Conservation (phyloP, 2,797 vertebrate species). For the Steatocranus sp. region DNA sequence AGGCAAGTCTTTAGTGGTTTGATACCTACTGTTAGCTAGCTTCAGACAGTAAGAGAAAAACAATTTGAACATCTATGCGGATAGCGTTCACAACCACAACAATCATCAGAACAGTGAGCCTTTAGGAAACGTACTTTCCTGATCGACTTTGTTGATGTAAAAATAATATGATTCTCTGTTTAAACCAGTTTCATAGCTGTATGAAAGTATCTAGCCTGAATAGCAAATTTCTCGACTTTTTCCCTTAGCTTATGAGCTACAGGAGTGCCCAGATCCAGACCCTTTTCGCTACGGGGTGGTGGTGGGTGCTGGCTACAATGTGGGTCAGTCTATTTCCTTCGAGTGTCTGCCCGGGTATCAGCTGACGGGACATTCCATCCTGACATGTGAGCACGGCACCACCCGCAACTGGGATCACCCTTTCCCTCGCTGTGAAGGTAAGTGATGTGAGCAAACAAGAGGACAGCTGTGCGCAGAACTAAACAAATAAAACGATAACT, state of each 20-base stretch:
- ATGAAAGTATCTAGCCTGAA: not conserved
- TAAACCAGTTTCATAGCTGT: not conserved
- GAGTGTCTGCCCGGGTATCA: constrained; percentile 94
- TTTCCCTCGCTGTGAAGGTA: constrained; percentile 96
- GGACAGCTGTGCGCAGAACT: not conserved
- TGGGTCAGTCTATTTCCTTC: constrained; percentile 97
- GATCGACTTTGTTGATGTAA: not conserved
- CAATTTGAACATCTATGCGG: not conserved
- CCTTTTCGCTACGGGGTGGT: constrained; percentile 91
- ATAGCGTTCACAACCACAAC: not conserved
- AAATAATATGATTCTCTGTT: not conserved
- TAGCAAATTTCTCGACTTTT: not conserved
- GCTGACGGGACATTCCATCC: constrained; percentile 87
- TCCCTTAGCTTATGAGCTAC: constrained; percentile 82
- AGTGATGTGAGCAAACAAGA: not conserved
- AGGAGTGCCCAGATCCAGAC: constrained; percentile 94
- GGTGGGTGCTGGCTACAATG: constrained; percentile 92
- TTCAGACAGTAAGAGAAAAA: not conserved
- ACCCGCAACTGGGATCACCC: constrained; percentile 96
- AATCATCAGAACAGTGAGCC: not conserved
- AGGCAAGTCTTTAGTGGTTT: not conserved
- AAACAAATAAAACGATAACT: constrained; percentile 4
- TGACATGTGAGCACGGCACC: constrained; percentile 94
- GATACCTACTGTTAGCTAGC: not conserved
- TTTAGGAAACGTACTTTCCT: not conserved